These are phyloP conservation scores for Sebastes vulpes DNA, from an alignment of 2,797 vertebrate species.

Conservation along the genomic window DNA sequence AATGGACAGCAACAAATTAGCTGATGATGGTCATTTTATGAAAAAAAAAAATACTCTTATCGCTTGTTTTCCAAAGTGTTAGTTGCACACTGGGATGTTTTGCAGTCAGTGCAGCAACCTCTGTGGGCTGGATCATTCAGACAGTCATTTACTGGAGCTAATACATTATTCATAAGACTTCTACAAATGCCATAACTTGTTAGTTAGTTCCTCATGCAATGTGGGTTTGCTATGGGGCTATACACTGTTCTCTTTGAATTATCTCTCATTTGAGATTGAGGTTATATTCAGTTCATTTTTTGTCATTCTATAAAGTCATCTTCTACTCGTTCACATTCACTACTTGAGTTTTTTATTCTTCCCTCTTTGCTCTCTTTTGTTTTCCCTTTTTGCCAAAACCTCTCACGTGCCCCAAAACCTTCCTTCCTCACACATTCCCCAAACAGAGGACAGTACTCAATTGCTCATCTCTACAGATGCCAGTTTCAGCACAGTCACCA, in stretches of 20 bases:
- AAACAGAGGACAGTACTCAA: constrained; percentile 84
- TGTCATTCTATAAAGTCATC: constrained; percentile 9
- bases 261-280: constrained; percentile 39
- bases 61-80: background rate
- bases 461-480: constrained; percentile 77
- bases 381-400: constrained; percentile 57
- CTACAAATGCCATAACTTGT: constrained; percentile 61
- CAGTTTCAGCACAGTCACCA: constrained; percentile 84
- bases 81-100: background rate
- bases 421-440: constrained; percentile 55
- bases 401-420: constrained; percentile 57
- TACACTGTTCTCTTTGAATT: constrained; percentile 49
- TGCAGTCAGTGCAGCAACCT: constrained; percentile 19
- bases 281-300: background rate
- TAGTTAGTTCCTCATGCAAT: constrained; percentile 57
- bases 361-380: constrained; percentile 58
- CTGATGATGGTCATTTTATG: background rate
- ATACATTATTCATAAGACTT: constrained; percentile 70
- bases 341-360: constrained; percentile 53
- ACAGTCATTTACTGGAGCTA: constrained; percentile 63
- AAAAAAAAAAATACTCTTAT: background rate
- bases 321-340: constrained; percentile 18
- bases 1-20: background rate
- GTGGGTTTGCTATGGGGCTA: constrained; percentile 35
- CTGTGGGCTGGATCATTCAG: constrained; percentile 51